These are phyloP conservation scores for Malurus elegans DNA, from an alignment of 2,113 vertebrate genomes.

Conservation along the genomic window DNA sequence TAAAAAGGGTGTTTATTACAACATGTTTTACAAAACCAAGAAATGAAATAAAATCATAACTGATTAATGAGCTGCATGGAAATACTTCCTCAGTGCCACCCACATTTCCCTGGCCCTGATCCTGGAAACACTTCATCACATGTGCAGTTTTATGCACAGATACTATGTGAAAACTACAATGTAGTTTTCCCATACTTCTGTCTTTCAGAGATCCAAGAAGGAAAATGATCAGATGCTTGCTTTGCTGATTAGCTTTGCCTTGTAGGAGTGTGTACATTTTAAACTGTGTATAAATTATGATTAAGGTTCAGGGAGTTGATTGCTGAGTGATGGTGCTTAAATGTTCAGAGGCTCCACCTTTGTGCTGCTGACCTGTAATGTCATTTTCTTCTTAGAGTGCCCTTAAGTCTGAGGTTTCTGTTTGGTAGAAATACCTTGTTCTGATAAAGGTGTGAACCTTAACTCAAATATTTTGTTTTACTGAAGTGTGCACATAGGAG, in stretches of 20 bases:
- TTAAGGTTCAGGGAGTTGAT: neutral
- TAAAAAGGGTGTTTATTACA: slow-evolving; percentile 56
- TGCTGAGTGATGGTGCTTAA: neutral
- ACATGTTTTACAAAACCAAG: slow-evolving; percentile 49
- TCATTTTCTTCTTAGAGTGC: neutral
- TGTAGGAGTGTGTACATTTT: neutral
- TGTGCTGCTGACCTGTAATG: neutral
- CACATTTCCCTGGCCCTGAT: slow-evolving; percentile 61
- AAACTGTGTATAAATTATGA: neutral
- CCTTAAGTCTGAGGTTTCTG: neutral
- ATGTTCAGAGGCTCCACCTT: neutral
- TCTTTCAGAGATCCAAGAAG: slow-evolving; percentile 5
- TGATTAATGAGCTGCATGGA: slow-evolving; percentile 62
- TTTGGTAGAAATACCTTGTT: neutral
- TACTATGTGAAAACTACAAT: slow-evolving; percentile 50
- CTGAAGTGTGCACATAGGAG: neutral
- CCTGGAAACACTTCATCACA: slow-evolving; percentile 67
- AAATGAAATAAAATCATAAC: slow-evolving; percentile 57
- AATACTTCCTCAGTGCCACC: slow-evolving; percentile 67
- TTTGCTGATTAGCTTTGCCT: neutral
- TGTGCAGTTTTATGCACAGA: slow-evolving; percentile 46
- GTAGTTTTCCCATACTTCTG: slow-evolving; percentile 47
- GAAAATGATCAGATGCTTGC: neutral
- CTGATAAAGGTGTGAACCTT: neutral
- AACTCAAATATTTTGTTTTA: neutral